These are phyloP conservation scores for Gymnosoma rotundatum DNA, from an alignment of 2,888 invertebrate species.

Conservation along the genomic window DNA sequence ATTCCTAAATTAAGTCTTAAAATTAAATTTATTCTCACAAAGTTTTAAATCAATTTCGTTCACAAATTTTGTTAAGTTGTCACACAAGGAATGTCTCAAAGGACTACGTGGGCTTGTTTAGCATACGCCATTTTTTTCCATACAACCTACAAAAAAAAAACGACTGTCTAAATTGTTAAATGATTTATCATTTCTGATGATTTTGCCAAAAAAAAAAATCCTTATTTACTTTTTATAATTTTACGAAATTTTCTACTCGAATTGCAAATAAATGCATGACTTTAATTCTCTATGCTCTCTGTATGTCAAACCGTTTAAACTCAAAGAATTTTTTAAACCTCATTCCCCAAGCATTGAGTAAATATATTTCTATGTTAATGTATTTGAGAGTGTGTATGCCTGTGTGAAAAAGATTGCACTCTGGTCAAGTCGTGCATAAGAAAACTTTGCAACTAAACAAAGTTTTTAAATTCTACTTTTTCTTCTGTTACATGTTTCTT, in stretches of 20 bases:
- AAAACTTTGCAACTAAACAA: conserved; percentile 57
- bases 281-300: conserved; percentile 48
- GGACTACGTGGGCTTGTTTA: not conserved
- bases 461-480: conserved; percentile 53
- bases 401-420: conserved; percentile 9
- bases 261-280: conserved; percentile 47
- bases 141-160: not conserved
- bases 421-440: conserved; percentile 65
- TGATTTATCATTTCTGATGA: conserved; percentile 59
- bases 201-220: conserved; percentile 57
- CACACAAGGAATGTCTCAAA: not conserved
- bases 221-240: conserved; percentile 61
- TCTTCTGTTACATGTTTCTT: conserved; percentile 25
- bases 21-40: too few species aligned
- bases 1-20: too few species aligned
- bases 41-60: too few species aligned
- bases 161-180: conserved; percentile 38
- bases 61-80: not conserved
- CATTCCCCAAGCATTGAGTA: conserved; percentile 46
- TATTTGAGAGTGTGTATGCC: not conserved
- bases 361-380: too few species aligned
- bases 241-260: conserved; percentile 68
- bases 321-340: conserved; percentile 53
- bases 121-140: not conserved
- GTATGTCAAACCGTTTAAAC: conserved; percentile 64